Conservation (phyloP, 2,797 vertebrate species). For the Cercopithecus diana region DNA sequence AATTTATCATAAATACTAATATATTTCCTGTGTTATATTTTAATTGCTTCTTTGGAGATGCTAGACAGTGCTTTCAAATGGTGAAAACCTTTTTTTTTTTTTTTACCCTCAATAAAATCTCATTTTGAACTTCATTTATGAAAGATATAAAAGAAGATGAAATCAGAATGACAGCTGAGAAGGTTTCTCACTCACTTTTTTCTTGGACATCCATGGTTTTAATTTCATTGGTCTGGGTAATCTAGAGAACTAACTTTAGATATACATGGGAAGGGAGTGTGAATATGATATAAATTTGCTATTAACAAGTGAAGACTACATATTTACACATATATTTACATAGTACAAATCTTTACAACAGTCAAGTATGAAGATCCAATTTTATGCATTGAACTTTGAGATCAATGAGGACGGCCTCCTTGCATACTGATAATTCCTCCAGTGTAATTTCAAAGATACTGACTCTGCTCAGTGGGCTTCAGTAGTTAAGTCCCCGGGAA, state of each 20-base stretch:
- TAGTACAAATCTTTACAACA: background rate
- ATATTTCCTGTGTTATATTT: background rate
- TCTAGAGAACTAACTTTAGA: background rate
- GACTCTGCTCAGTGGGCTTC: background rate
- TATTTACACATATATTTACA: background rate
- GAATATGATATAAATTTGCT: background rate
- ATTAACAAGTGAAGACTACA: background rate
- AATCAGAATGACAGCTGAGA: background rate
- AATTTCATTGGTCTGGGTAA: background rate
- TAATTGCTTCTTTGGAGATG: background rate
- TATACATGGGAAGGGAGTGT: background rate
- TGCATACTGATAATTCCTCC: background rate
- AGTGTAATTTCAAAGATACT: background rate
- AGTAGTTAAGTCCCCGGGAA: background rate
- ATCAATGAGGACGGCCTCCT: background rate
- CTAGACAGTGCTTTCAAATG: background rate
- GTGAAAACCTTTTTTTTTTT: background rate
- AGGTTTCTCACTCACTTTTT: background rate
- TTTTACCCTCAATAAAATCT: background rate
- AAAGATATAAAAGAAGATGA: background rate
- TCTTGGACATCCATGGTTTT: background rate
- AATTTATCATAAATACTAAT: background rate
- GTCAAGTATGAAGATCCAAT: background rate
- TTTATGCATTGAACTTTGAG: background rate
- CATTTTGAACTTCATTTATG: background rate